phyloP scores from a whole-genome alignment of 2,113 vertebrate species.

The Scalopus aquaticus region DNA sequence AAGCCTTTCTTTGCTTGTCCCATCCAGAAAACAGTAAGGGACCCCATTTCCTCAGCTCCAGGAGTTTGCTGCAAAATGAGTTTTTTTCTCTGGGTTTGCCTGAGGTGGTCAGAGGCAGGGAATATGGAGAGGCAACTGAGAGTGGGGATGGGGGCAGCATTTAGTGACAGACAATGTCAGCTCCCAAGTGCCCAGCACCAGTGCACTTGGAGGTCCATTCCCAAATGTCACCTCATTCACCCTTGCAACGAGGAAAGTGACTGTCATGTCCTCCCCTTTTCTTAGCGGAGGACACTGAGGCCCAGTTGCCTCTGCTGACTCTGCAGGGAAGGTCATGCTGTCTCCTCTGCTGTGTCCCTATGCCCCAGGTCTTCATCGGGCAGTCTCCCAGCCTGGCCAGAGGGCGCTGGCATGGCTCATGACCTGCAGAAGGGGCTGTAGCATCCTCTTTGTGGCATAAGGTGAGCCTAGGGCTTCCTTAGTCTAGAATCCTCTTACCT shows the following conservation, averaged over 20 bases:
- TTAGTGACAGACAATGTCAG: background rate
- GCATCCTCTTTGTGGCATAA: background rate
- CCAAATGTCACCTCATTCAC: background rate
- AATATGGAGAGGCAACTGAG: background rate
- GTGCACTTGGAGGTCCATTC: background rate
- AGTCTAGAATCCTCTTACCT: background rate
- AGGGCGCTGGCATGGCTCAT: background rate
- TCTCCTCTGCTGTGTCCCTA: background rate
- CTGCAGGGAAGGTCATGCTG: accelerated
- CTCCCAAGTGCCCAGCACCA: background rate
- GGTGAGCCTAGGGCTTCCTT: background rate
- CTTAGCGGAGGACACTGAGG: background rate
- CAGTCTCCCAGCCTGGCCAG: background rate
- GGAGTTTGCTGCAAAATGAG: background rate
- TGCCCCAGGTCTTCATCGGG: background rate
- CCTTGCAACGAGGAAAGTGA: background rate
- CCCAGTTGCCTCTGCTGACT: background rate
- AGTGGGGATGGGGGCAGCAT: accelerated
- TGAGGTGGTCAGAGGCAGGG: background rate
- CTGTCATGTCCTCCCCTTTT: background rate
- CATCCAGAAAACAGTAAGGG: background rate
- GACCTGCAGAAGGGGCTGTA: background rate
- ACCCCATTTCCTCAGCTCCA: background rate
- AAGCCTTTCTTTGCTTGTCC: background rate
- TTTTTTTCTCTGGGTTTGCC: background rate